Evolutionary conservation across 2,797 vertebrate genomes (phyloP).

Genomic region (Hippopotamyrus pictus): DNA sequence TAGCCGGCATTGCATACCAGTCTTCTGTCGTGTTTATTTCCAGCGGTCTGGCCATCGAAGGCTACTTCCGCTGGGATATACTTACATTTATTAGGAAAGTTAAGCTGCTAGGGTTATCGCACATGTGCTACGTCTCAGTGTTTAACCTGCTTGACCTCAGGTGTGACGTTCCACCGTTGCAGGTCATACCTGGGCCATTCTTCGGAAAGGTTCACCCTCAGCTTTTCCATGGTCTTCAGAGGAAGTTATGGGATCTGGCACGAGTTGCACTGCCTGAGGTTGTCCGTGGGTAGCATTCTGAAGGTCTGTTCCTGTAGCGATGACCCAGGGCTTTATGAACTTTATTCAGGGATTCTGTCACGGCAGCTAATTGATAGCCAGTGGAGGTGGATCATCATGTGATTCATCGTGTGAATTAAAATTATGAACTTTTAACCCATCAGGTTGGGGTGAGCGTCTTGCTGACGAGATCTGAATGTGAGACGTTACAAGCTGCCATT

Average conservation of each 20-base stretch:
- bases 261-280: background rate
- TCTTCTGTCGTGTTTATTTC: background rate
- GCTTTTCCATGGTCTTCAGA: background rate
- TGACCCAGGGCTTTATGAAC: background rate
- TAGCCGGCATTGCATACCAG: background rate
- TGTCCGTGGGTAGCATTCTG: background rate
- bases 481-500: background rate
- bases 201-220: background rate
- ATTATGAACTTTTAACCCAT: background rate
- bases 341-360: background rate
- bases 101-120: slow-evolving; percentile 47
- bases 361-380: background rate
- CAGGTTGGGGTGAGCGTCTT: background rate
- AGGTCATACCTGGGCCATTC: background rate
- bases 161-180: slow-evolving; percentile 32
- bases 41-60: background rate
- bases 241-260: background rate
- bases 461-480: background rate
- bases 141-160: slow-evolving; percentile 34
- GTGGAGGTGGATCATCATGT: background rate
- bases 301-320: background rate
- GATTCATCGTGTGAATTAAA: background rate
- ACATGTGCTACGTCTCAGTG: slow-evolving; percentile 2
- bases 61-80: slow-evolving; percentile 19
- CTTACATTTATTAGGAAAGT: slow-evolving; percentile 31